Conservation (phyloP, 1,140 invertebrate genomes). For the Zaprionus lachaisei region DNA sequence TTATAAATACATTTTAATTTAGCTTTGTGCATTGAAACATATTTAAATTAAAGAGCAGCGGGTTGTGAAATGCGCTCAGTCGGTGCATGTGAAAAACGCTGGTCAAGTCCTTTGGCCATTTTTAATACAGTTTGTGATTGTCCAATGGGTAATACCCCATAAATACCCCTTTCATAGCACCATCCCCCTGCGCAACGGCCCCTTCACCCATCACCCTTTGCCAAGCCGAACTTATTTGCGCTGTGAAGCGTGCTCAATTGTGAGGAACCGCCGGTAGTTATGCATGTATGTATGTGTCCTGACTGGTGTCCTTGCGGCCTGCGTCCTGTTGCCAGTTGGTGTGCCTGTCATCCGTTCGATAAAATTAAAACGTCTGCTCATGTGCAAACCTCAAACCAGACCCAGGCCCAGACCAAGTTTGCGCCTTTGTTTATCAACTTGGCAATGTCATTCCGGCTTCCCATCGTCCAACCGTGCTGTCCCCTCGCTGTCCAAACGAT, state of each 20-base stretch:
- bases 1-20: conserved; percentile 81
- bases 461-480: conserved; percentile 5
- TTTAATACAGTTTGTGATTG: conserved; percentile 76
- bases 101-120: conserved; percentile 53
- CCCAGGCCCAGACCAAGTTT: conserved; percentile 45
- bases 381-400: conserved; percentile 61
- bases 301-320: neutral
- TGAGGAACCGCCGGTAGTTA: conserved; percentile 40
- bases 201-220: neutral
- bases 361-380: conserved; percentile 79
- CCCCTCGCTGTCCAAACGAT: neutral
- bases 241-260: conserved; percentile 71
- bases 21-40: conserved; percentile 82
- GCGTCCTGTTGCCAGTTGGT: conserved; percentile 38
- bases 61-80: conserved; percentile 71
- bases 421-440: conserved; percentile 69
- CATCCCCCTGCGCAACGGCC: neutral
- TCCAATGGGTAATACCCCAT: conserved; percentile 51
- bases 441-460: conserved; percentile 43
- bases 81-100: conserved; percentile 26
- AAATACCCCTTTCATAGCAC: neutral
- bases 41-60: conserved; percentile 79
- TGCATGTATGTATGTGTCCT: conserved; percentile 9
- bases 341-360: conserved; percentile 69
- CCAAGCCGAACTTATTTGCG: conserved; percentile 64